Conservation (phyloP, 2,113 vertebrate genomes). For the Tragulus kanchil region DNA sequence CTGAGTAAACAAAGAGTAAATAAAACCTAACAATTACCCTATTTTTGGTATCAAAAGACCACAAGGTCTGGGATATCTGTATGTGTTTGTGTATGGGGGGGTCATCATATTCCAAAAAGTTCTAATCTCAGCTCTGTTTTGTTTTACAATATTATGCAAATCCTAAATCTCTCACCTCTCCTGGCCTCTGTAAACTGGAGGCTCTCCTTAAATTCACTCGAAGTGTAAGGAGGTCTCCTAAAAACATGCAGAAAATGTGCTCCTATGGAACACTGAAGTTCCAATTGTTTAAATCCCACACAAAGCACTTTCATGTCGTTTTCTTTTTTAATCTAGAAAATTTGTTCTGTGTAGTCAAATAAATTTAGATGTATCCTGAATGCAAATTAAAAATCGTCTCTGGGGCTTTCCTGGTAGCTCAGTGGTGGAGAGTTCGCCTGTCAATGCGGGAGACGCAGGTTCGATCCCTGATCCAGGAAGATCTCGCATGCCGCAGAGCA, state of each 20-base stretch:
- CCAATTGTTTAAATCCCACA: constrained; percentile 17
- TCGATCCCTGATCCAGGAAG: no score
- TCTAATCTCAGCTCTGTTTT: not conserved
- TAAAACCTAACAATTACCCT: constrained; percentile 29
- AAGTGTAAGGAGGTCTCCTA: not conserved
- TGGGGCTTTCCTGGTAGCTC: not conserved
- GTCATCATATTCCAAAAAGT: not conserved
- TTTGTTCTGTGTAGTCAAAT: constrained; percentile 42
- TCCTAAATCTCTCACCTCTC: not conserved
- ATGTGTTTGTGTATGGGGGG: no score
- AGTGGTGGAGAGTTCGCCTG: no score
- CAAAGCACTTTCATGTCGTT: not conserved
- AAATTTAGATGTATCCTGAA: not conserved
- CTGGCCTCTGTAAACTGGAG: not conserved
- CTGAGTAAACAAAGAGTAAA: constrained; percentile 1
- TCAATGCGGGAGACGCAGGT: no score
- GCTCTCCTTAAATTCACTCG: not conserved
- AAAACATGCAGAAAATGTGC: not conserved
- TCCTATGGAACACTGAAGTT: not conserved
- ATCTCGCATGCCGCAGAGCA: no score
- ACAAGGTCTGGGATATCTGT: not conserved
- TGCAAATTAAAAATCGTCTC: not conserved
- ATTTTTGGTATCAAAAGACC: constrained; percentile 34
- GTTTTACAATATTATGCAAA: not conserved
- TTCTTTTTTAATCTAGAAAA: constrained; percentile 57